Percentiles rank a stretch among this genome's conserved stretches.
Conservation (phyloP, 1,140 invertebrate genomes). For the Drosophila ercepeae region DNA sequence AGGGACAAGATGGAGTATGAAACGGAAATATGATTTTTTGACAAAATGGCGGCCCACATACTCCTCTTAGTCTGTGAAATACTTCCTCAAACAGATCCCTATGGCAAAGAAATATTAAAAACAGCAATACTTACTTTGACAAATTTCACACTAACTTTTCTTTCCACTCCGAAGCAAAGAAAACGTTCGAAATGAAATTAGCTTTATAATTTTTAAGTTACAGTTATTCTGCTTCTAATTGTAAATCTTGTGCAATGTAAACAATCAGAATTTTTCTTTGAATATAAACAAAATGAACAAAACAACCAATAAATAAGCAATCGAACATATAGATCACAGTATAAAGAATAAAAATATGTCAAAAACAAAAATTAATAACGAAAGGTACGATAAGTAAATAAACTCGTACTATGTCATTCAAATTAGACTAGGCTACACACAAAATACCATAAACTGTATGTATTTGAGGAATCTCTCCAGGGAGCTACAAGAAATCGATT, state of each 20-base stretch:
- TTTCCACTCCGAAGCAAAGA: constrained; percentile 44
- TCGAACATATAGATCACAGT: constrained; percentile 35
- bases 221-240: constrained; percentile 84
- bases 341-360: constrained; percentile 42
- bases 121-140: constrained; percentile 15
- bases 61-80: background rate
- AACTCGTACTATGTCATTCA: constrained; percentile 61
- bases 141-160: constrained; percentile 53
- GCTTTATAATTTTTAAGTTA: constrained; percentile 82
- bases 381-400: constrained; percentile 37
- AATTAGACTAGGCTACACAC: constrained; percentile 63
- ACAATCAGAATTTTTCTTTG: constrained; percentile 83
- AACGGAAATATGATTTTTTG: background rate
- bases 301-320: constrained; percentile 21
- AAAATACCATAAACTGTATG: constrained; percentile 47
- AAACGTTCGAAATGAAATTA: constrained; percentile 53
- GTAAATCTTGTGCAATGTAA: constrained; percentile 84
- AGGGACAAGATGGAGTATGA: background rate
- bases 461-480: constrained; percentile 52
- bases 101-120: constrained; percentile 25
- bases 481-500: constrained; percentile 35
- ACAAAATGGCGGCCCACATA: background rate
- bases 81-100: constrained; percentile 2
- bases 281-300: constrained; percentile 59
- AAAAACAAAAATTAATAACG: constrained; percentile 28